Base-by-base conservation (phyloP, 2,113 vertebrate species). In the Saccopteryx leptura region DNA sequence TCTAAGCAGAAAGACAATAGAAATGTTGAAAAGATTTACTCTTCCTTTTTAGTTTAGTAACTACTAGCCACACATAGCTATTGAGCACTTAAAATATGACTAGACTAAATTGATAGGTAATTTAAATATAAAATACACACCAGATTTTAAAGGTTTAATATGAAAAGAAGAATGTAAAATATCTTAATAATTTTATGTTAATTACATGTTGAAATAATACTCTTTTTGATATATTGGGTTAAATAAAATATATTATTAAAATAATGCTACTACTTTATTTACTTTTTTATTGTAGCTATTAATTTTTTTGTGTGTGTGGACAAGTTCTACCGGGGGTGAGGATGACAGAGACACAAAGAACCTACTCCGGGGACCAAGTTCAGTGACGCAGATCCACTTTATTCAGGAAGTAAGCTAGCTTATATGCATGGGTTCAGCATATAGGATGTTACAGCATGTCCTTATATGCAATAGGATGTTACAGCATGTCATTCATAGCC, bases 171-270 rank as follows among this genome's bases (percentile, higher is more conserved):
- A 81, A 65, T n/a, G 19, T 18, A 79, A 93, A 79, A 91, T 58
- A 54, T 63, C 54, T 81, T 46, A 81, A 33, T 71, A 52, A 52
- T 81, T 61, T 65, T 26, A 52, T 52, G 1, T 46, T 87, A 8
- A 58, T 26, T 48, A 60, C 2, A 95, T 24, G 14, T 68, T 88
- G 18, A 91, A 84, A 84, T 87, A 56, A 60, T 79, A 76, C 39
- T 39, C 39, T 88, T 93, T 93, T 93, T 33, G 1, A 66, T 60
- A 52, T 68, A n/a, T 72, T 61, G 2, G 39, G 18, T 66, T 68
- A 90, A 52, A 54, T 81, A 75, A 93, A 71, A 33, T 72, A 7
- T 60, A 54, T 93, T 66, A 75, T 61, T 79, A 56, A 91, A 88
- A 71, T 74, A 52, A 79, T 79, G 8, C 13, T 63, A 54, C 5